Evolutionary conservation across 1,140 invertebrate species (phyloP), one percentile per base, ranked within the genome.

Genomic region (Gerris buenoi): DNA sequence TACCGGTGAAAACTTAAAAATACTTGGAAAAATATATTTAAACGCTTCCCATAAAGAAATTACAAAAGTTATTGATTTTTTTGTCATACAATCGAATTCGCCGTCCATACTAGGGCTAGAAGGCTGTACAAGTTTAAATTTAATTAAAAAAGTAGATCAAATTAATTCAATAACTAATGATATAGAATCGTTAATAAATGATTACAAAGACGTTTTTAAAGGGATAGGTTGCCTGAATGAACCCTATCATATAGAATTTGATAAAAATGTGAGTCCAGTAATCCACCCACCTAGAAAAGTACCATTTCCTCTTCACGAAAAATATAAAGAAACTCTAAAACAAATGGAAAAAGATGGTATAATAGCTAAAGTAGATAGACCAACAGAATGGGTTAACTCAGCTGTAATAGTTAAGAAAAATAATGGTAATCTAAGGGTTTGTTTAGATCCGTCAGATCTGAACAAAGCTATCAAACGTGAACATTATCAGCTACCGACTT

Each of bases 341-440:
- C 27, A 68, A 59, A 70, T 76, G 71, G 71, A 70, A 56, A 68
- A 71, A 59, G 27, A 68, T 5, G 69, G 68, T 10, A 58, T 73
- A 3, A 67, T 70, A 10, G 59, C n/a, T 10, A 73, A 70, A 57
- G 71, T 75, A 18, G 68, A 70, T 27, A 70, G 74, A 65, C 73
- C 76, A 5, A 76, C 75, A n/a, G 73, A 76, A 14, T 77, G 75
- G 75, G 74, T 73, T 68, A 25, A 28, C 18, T 23, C 33, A 59
- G 22, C 57, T 66, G 46, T 28, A 63, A 15, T 28, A 59, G 46
- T n/a, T 66, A 60, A 23, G 5, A 13, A 66, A 61, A 23, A n/a
- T 15, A 72, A 74, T 68, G 72, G 72, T 29, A 68, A 70, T 28
- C n/a, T 76, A 2, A 57, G 75, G 29, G 57, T 76, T 25, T 76